Evolutionary conservation across 2,113 vertebrate species (phyloP).

Genomic region (Melanerpes formicivorus): DNA sequence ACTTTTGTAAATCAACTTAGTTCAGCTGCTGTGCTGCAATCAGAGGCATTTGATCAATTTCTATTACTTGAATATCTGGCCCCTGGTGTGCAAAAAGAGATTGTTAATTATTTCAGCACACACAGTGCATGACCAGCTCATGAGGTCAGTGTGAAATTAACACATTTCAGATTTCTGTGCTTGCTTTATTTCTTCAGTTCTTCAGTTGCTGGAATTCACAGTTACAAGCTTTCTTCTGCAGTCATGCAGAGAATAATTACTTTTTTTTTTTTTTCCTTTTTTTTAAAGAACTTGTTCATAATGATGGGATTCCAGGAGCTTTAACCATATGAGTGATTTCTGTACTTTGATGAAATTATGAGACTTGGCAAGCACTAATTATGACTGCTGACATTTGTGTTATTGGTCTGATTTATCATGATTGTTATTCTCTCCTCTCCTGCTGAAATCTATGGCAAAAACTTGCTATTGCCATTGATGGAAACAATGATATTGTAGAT

Average conservation of each 20-base stretch:
- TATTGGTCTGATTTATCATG: slow-evolving; percentile 13
- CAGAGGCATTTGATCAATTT: background rate
- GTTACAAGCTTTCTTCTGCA: background rate
- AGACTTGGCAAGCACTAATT: slow-evolving; percentile 1
- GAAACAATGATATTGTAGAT: background rate
- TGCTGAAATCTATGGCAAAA: slow-evolving; percentile 15
- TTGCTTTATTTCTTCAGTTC: background rate
- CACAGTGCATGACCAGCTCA: background rate
- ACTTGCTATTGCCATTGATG: background rate
- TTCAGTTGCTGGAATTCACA: background rate
- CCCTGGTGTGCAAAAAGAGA: background rate
- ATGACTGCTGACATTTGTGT: slow-evolving; percentile 15
- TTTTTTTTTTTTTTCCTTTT: background rate
- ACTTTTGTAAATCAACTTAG: background rate
- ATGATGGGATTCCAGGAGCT: background rate
- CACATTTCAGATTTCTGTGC: background rate
- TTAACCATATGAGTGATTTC: background rate
- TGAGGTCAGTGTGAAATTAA: background rate
- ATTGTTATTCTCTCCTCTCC: background rate
- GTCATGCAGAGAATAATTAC: background rate
- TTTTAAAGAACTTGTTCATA: background rate
- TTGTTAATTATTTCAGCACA: background rate
- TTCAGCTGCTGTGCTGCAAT: background rate
- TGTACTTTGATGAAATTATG: slow-evolving; percentile 14
- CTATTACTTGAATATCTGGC: background rate